phyloP scores from a whole-genome alignment of 2,113 vertebrate genomes.

The Hemichromis elongatus region DNA sequence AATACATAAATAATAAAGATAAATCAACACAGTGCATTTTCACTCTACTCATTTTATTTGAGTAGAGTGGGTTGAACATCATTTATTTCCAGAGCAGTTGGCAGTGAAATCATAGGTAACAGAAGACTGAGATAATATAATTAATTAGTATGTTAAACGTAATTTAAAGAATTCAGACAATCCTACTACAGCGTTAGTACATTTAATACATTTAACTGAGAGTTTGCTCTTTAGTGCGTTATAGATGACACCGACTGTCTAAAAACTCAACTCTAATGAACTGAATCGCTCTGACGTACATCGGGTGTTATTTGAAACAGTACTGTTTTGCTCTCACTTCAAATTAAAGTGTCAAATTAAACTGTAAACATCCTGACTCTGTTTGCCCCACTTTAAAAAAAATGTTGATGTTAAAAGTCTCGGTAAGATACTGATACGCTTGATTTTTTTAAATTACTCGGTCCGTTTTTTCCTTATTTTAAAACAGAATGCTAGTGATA shows the following conservation, averaged over 20 bases:
- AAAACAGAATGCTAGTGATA: background rate
- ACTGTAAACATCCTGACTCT: too few species aligned
- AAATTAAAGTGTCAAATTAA: too few species aligned
- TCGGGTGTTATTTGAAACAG: too few species aligned
- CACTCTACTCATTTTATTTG: too few species aligned
- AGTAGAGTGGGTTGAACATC: background rate
- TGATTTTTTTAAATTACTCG: too few species aligned
- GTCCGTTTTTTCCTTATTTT: background rate
- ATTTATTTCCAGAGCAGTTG: background rate
- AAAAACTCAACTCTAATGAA: too few species aligned
- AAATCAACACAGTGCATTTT: background rate
- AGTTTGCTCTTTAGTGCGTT: background rate
- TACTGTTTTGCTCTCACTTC: too few species aligned
- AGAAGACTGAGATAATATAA: background rate
- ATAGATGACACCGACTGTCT: too few species aligned
- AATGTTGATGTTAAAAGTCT: too few species aligned
- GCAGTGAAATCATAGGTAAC: background rate
- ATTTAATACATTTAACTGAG: background rate
- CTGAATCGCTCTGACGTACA: too few species aligned
- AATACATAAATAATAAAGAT: background rate
- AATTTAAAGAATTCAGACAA: background rate
- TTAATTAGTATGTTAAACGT: background rate
- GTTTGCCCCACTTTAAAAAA: too few species aligned
- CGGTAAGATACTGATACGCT: fast-evolving
- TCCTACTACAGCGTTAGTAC: background rate